Percentiles rank a stretch among this genome's conserved stretches.
Conservation (phyloP, 2,113 vertebrate genomes). For the Circaetus cinerascens region DNA sequence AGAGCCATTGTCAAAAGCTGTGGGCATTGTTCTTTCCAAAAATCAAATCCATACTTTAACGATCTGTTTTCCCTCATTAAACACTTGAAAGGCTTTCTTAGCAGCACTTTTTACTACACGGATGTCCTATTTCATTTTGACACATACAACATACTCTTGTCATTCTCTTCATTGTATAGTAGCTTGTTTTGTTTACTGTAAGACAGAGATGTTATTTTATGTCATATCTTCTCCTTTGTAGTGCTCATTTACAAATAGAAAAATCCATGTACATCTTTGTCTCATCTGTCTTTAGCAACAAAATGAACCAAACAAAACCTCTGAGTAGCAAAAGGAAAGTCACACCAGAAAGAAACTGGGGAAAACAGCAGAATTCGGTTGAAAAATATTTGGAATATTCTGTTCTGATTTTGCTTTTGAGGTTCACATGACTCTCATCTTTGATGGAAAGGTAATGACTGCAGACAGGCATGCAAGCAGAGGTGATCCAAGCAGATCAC, state of each 20-base stretch:
- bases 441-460: neutral
- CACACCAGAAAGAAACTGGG: neutral
- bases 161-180: neutral
- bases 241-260: conserved; percentile 17
- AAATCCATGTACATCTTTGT: neutral
- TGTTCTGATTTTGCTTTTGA: neutral
- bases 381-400: neutral
- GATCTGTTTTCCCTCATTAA: conserved; percentile 58
- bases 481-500: neutral
- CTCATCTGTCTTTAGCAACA: neutral
- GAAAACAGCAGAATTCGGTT: neutral
- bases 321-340: neutral
- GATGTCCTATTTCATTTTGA: conserved; percentile 35
- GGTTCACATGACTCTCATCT: neutral
- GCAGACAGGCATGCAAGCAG: neutral
- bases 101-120: neutral
- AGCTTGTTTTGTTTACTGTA: conserved; percentile 13
- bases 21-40: conserved; percentile 40
- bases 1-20: conserved; percentile 27
- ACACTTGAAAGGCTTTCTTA: conserved; percentile 36
- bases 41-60: conserved; percentile 51
- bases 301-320: neutral
- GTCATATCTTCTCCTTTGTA: neutral
- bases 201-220: neutral
- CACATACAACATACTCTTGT: neutral